Conservation (phyloP, 2,888 invertebrate genomes). For the Troides oblongomaculatus region DNA sequence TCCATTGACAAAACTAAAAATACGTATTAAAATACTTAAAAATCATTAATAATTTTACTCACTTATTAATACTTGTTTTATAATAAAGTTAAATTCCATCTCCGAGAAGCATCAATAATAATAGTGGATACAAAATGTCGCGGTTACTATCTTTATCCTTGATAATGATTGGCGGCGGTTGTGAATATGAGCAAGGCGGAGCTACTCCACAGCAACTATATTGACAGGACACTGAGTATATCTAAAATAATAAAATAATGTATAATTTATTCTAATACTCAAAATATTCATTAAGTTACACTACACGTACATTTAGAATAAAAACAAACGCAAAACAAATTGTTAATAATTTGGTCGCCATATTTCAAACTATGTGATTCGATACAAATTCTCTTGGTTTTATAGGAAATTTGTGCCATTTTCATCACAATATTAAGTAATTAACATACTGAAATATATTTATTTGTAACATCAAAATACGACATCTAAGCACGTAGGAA, state of each 20-base stretch:
- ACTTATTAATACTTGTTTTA: neutral
- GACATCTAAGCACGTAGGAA: conserved; percentile 26
- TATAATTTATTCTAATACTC: neutral
- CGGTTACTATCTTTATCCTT: conserved; percentile 38
- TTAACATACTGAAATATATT: conserved; percentile 20
- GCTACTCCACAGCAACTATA: conserved; percentile 29
- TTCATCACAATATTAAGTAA: conserved; percentile 25
- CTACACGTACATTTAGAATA: conserved; percentile 26
- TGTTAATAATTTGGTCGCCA: conserved; percentile 23
- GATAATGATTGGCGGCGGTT: conserved; percentile 41
- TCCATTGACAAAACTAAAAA: neutral
- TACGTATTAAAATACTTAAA: neutral
- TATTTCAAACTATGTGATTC: conserved; percentile 10
- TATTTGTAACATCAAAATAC: conserved; percentile 15
- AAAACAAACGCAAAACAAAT: conserved; percentile 24
- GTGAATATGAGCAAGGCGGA: conserved; percentile 34
- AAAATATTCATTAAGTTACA: conserved; percentile 6
- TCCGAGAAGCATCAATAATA: conserved; percentile 45
- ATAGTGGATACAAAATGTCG: conserved; percentile 46
- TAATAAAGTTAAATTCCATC: conserved; percentile 29
- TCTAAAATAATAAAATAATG: conserved; percentile 36
- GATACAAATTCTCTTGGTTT: conserved; percentile 16
- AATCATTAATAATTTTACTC: neutral
- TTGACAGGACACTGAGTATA: conserved; percentile 43
- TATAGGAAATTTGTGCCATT: conserved; percentile 22